Percentiles rank a stretch among this genome's conserved stretches.
phyloP scores from a whole-genome alignment of 2,888 invertebrate species.

The Lissonota sp. region DNA sequence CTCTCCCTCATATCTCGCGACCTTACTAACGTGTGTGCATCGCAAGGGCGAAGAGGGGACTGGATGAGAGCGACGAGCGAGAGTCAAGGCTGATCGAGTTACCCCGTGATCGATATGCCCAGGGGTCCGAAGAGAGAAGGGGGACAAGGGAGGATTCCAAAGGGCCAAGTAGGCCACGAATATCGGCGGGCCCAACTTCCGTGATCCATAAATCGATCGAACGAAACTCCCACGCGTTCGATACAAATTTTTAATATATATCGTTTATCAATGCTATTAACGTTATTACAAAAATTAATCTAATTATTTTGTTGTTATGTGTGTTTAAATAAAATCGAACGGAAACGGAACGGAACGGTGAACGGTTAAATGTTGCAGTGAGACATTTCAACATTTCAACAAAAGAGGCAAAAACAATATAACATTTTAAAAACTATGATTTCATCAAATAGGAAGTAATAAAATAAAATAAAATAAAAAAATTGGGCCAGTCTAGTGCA shows the following conservation, averaged over 20 bases:
- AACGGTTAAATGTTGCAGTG: too few species aligned
- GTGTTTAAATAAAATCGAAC: too few species aligned
- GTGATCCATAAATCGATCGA: constrained; percentile 34
- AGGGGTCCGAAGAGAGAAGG: constrained; percentile 65
- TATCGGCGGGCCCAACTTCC: constrained; percentile 48
- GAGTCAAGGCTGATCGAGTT: constrained; percentile 70
- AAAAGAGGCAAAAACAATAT: too few species aligned
- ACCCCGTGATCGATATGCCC: constrained; percentile 69
- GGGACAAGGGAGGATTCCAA: constrained; percentile 56
- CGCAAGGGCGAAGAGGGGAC: constrained; percentile 35
- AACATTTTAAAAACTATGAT: too few species aligned
- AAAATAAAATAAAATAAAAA: too few species aligned
- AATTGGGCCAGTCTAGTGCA: too few species aligned
- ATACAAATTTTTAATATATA: background rate
- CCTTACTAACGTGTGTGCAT: constrained; percentile 8
- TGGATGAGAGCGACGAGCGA: constrained; percentile 63
- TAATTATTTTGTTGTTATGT: too few species aligned
- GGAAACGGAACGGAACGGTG: too few species aligned
- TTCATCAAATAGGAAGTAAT: too few species aligned
- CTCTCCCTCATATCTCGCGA: background rate
- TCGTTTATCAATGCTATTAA: background rate
- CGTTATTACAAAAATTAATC: too few species aligned
- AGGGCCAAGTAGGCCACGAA: constrained; percentile 48
- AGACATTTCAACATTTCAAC: too few species aligned
- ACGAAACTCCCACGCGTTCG: constrained; percentile 13